Conservation (phyloP, 2,888 invertebrate genomes). For the Ophioninae sp. region DNA sequence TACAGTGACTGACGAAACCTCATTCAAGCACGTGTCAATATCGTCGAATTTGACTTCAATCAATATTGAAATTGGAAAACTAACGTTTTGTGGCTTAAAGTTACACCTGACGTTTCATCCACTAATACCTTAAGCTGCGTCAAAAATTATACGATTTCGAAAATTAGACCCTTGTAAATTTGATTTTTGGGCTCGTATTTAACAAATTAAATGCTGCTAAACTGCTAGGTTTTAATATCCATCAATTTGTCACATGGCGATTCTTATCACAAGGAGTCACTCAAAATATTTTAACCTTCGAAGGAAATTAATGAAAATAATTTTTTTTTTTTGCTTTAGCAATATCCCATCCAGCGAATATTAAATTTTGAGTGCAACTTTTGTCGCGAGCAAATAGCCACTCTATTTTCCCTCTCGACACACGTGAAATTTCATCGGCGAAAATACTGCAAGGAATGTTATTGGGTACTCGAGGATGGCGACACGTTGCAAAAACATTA, state of each 20-base stretch:
- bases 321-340: slow-evolving; percentile 5
- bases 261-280: neutral
- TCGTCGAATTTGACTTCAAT: no score
- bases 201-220: neutral
- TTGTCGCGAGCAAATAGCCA: slow-evolving; percentile 72
- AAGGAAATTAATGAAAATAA: neutral
- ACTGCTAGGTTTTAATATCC: neutral
- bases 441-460: slow-evolving; percentile 71
- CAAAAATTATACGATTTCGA: neutral
- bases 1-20: no score
- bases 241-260: neutral
- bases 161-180: no score
- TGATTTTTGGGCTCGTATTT: neutral
- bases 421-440: slow-evolving; percentile 73
- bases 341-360: slow-evolving; percentile 65
- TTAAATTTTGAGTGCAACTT: slow-evolving; percentile 71
- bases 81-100: no score
- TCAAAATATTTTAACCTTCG: neutral
- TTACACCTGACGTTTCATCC: no score
- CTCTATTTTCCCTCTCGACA: slow-evolving; percentile 72
- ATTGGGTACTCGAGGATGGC: slow-evolving; percentile 70
- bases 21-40: no score
- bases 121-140: neutral
- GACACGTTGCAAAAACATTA: slow-evolving; percentile 71
- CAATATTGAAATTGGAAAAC: no score